Evolutionary conservation across 2,797 vertebrate genomes (phyloP).

Genomic region (Gymnoscopelus braueri): DNA sequence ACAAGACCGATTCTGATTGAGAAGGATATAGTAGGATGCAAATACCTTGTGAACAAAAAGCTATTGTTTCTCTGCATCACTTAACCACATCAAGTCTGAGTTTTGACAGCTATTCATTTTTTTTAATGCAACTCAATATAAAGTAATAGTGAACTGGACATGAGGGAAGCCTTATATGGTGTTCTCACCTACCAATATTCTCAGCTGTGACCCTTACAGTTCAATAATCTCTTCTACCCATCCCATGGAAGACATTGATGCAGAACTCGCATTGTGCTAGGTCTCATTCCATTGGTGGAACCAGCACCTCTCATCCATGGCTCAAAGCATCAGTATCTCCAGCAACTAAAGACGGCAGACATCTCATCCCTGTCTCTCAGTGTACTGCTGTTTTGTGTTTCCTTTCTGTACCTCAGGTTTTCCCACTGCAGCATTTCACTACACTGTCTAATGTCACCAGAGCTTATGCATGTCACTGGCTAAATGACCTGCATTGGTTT

Average conservation of each 20-base stretch:
- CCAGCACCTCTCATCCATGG: constrained; percentile 21
- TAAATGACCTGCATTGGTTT: constrained; percentile 48
- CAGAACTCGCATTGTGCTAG: constrained; percentile 12
- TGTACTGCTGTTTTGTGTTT: constrained; percentile 36
- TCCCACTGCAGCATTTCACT: constrained; percentile 45
- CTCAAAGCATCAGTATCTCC: constrained; percentile 7
- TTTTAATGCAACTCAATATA: too few species aligned
- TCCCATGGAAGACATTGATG: constrained; percentile 10
- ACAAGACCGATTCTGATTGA: too few species aligned
- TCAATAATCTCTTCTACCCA: background rate
- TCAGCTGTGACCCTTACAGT: background rate
- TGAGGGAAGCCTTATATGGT: background rate
- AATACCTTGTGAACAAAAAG: too few species aligned
- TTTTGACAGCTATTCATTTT: too few species aligned
- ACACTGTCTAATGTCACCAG: constrained; percentile 33
- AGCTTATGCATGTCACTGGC: constrained; percentile 71
- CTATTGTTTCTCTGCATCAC: too few species aligned
- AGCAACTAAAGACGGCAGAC: constrained; percentile 32
- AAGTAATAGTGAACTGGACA: background rate
- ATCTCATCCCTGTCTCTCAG: background rate
- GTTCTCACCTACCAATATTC: background rate
- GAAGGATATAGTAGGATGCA: too few species aligned
- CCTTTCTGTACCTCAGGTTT: constrained; percentile 39
- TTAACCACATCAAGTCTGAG: too few species aligned
- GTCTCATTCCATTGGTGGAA: constrained; percentile 14